Evolutionary conservation across 2,113 vertebrate genomes (phyloP), one percentile per base, ranked within the genome.

Genomic region (Guaruba guarouba): DNA sequence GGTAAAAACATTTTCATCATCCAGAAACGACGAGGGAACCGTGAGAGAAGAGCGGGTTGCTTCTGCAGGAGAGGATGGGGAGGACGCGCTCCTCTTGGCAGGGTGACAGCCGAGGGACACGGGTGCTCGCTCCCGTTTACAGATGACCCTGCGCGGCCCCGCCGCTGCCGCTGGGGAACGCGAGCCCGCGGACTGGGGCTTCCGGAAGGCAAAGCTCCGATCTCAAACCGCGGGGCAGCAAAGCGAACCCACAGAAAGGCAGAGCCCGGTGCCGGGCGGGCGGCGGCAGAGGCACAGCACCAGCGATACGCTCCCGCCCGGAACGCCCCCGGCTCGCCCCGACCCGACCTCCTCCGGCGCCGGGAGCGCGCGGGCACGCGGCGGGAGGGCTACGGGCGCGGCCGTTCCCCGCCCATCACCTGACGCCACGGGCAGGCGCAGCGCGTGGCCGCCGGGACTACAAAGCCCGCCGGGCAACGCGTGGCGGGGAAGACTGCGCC

Each of bases 1-100:
- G 77, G 86, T 94, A 95, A 71, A 93, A 78, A 86, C 74, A 86
- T 86, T 86, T 73, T 82, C 83, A 81, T 87, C 91, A 93, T 92
- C 83, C 86, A 89, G 91, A 95, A 95, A 96, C 94, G 94, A 94
- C 88, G 94, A 96, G 86, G 86, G 77, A 95, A 83, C 73, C 74
- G 79, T 82, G 88, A 24, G 49, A 71, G 82, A 75, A 51, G 43
- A 51, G 31, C 29, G 57, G 23, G 73, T 82, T 49, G 88, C n/a
- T 93, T 27, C 92, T 49, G 73, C 28, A 25, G 67, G 75, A 82
- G 71, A 73, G 75, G 79, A 66, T 33, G 57, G 24, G 46, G 37
- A 76, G 85, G 44, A 52, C 63, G 29, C 2, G 64, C 80, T 28
- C 8, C 22, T 0, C 64, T 59, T 54, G 84, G 70, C 90, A 62